A percentile compares a stretch with the other conserved stretches of the same genome.
Conservation (phyloP, 2,113 vertebrate species). For the Passer montanus region DNA sequence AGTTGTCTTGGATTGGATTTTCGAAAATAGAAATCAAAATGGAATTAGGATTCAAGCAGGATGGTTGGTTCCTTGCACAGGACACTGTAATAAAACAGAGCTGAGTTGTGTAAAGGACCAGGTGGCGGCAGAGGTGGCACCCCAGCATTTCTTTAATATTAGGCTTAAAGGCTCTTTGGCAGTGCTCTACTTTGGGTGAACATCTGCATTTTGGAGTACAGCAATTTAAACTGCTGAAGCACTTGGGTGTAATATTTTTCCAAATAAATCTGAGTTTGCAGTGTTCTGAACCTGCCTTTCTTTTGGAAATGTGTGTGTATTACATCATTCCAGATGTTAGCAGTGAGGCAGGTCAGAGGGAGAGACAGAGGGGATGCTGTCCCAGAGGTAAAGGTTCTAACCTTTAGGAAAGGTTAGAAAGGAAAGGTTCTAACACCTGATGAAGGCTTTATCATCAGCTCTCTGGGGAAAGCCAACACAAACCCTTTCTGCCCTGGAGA, state of each 20-base stretch:
- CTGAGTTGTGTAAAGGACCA: neutral
- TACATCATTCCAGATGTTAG: neutral
- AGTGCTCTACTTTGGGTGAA: neutral
- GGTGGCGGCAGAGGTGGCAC: neutral
- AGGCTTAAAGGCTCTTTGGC: neutral
- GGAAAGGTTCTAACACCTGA: neutral
- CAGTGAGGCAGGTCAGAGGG: too few relatives aligned
- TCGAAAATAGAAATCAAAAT: neutral
- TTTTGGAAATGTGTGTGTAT: neutral
- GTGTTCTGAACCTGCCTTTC: neutral
- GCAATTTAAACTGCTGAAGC: neutral
- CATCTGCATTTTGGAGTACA: fast-evolving
- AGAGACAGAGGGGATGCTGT: neutral
- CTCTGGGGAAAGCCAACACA: neutral
- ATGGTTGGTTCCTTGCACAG: neutral
- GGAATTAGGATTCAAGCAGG: neutral
- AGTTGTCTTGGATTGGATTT: neutral
- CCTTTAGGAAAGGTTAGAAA: neutral
- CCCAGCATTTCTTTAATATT: neutral
- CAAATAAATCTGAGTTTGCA: neutral
- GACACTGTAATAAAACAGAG: neutral
- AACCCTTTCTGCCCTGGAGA: neutral
- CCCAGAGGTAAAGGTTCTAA: neutral
- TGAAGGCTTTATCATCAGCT: neutral
- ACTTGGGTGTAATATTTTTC: neutral